Conservation (phyloP, 2,888 invertebrate species). For the Pterostichus madidus region DNA sequence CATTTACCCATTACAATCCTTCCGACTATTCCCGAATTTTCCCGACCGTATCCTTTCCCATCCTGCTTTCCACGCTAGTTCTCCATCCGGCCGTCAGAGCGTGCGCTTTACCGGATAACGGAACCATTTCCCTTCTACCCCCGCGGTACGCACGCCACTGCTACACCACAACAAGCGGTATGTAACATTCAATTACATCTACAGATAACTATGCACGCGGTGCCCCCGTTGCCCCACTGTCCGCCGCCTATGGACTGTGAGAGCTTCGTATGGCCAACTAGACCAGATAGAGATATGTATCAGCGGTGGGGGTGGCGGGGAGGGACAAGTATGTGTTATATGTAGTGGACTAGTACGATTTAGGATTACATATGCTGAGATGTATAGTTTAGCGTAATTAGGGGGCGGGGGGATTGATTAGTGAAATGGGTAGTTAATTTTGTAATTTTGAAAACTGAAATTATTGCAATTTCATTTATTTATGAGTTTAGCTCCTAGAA, state of each 20-base stretch:
- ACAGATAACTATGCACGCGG: slow-evolving; percentile 65
- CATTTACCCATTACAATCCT: neutral
- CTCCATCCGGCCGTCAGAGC: slow-evolving; percentile 31
- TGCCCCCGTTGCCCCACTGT: slow-evolving; percentile 15
- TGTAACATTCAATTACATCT: slow-evolving; percentile 67
- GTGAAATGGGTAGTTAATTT: no score
- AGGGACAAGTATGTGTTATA: slow-evolving; percentile 16
- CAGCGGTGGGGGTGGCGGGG: neutral
- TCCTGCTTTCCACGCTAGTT: slow-evolving; percentile 34
- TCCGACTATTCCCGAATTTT: neutral
- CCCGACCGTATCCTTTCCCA: slow-evolving; percentile 5
- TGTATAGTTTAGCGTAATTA: no score
- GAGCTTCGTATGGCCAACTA: neutral
- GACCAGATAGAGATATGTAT: slow-evolving; percentile 12
- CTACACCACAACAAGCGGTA: slow-evolving; percentile 65
- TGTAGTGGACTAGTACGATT: neutral
- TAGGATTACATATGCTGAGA: no score
- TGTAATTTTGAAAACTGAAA: no score
- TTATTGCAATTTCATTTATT: no score
- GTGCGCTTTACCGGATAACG: slow-evolving; percentile 46
- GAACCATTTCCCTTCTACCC: slow-evolving; percentile 8
- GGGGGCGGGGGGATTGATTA: neutral
- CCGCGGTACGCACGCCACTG: slow-evolving; percentile 48
- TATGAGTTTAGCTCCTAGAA: no score
- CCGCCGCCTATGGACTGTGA: neutral